Conservation (phyloP, 1,140 invertebrate species). For the Drosophila trapezifrons region DNA sequence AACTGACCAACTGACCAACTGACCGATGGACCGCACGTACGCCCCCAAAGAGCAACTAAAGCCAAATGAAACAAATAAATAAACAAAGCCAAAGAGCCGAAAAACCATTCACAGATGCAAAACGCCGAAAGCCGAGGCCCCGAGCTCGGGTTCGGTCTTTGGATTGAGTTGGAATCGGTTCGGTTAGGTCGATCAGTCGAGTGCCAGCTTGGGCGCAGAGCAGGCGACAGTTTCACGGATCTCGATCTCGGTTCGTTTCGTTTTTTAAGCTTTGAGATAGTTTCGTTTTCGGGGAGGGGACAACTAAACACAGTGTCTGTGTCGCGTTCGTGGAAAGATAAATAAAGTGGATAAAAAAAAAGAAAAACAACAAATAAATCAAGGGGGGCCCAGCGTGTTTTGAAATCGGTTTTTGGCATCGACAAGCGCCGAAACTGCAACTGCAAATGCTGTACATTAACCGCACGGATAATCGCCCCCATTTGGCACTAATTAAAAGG, state of each 20-base stretch:
- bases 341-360: constrained; percentile 39
- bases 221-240: constrained; percentile 59
- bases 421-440: constrained; percentile 36
- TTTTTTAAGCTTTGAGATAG: constrained; percentile 4
- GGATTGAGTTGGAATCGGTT: constrained; percentile 13
- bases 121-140: constrained; percentile 17
- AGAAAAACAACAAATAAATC: constrained; percentile 9
- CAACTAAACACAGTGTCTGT: constrained; percentile 14
- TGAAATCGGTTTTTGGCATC: constrained; percentile 55
- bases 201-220: constrained; percentile 68
- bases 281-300: constrained; percentile 31
- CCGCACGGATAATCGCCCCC: constrained; percentile 35
- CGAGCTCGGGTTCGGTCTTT: constrained; percentile 44
- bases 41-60: constrained; percentile 38
- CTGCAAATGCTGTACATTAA: constrained; percentile 41
- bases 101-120: constrained; percentile 34
- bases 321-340: constrained; percentile 55
- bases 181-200: constrained; percentile 55
- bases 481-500: constrained; percentile 51
- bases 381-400: constrained; percentile 50
- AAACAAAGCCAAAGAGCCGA: constrained; percentile 33
- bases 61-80: constrained; percentile 19
- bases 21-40: constrained; percentile 48
- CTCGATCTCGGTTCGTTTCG: constrained; percentile 22
- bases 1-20: constrained; percentile 68